Conservation (phyloP, 2,888 invertebrate genomes). For the Timandra comae region DNA sequence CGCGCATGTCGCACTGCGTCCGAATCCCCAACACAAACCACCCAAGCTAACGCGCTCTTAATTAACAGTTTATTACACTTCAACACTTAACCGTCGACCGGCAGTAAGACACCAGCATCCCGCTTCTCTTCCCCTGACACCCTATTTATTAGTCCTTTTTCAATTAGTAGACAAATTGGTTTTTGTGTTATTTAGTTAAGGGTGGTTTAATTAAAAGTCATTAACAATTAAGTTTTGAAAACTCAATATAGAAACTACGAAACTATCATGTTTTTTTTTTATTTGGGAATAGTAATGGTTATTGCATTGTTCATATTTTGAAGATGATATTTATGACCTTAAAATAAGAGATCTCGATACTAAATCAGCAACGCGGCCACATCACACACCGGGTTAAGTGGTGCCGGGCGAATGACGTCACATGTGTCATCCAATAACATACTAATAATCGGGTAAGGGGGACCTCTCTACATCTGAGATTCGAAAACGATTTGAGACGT, state of each 20-base stretch:
- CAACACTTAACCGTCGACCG: constrained; percentile 63
- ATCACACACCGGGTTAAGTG: constrained; percentile 33
- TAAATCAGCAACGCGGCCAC: background rate
- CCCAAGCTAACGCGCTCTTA: constrained; percentile 56
- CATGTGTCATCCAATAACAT: constrained; percentile 55
- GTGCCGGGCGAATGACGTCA: constrained; percentile 31
- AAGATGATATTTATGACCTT: too few species aligned
- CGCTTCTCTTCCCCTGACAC: constrained; percentile 34
- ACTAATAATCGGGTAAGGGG: too few species aligned
- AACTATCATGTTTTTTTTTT: too few species aligned
- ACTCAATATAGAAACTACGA: too few species aligned
- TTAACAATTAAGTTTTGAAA: too few species aligned
- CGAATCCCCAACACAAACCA: constrained; percentile 29
- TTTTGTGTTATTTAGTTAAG: background rate
- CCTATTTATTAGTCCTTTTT: constrained; percentile 41
- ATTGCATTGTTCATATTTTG: too few species aligned
- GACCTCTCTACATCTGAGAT: too few species aligned
- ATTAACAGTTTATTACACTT: constrained; percentile 74
- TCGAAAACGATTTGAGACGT: too few species aligned
- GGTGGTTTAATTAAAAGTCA: background rate
- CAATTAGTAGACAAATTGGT: constrained; percentile 65
- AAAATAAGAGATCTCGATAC: too few species aligned
- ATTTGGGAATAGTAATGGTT: too few species aligned
- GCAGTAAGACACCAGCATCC: constrained; percentile 19
- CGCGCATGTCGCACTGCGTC: constrained; percentile 57